Evolutionary conservation across 2,797 vertebrate genomes (phyloP).

Genomic region (Siniperca obscura): DNA sequence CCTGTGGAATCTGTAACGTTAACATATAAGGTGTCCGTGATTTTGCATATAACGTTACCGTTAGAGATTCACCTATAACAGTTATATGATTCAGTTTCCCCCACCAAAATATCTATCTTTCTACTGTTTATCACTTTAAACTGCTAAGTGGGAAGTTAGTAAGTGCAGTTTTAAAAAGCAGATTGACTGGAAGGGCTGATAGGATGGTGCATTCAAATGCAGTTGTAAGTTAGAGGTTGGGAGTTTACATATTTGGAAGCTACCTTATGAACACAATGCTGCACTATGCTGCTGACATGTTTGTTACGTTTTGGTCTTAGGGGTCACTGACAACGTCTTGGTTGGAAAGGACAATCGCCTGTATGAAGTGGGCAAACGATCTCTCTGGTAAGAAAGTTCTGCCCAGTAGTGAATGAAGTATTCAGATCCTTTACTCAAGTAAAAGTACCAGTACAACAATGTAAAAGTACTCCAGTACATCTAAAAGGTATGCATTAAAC

Average conservation of each 20-base stretch:
- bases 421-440: not conserved
- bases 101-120: no score
- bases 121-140: no score
- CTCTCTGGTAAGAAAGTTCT: conserved; percentile 73
- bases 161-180: no score
- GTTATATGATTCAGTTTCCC: no score
- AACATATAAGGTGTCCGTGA: not conserved
- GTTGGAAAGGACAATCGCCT: conserved; percentile 77
- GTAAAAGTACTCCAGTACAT: not conserved
- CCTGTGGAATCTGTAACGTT: not conserved
- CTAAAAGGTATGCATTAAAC: not conserved
- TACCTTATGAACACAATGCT: not conserved
- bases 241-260: accelerated
- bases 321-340: conserved; percentile 79
- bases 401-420: not conserved
- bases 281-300: conserved; percentile 8
- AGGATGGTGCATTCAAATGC: not conserved
- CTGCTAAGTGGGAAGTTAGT: no score
- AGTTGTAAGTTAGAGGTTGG: not conserved
- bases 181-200: not conserved
- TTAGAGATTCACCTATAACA: no score
- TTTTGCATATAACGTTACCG: not conserved
- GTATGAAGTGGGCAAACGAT: conserved; percentile 63
- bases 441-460: not conserved
- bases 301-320: conserved; percentile 65